Base-by-base conservation (phyloP, 2,888 invertebrate species). In the Tenthredo notha region DNA sequence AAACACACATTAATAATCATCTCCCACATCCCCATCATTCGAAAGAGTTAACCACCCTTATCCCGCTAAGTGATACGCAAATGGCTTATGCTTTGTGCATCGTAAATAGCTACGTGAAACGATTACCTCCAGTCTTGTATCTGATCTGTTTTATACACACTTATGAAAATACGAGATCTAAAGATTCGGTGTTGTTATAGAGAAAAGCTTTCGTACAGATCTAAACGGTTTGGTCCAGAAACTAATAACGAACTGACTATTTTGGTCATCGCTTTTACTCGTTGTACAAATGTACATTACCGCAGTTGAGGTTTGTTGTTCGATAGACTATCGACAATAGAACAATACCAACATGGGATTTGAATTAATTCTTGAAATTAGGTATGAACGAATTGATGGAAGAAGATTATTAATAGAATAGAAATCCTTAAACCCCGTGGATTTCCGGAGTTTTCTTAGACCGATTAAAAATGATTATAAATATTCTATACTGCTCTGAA, bases 191-290 rank as follows among this genome's bases (percentile, higher is more conserved):
- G 77, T 54, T 77, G 50, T 77, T 77, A 54, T 3, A 54, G 29
- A 77, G 54, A 77, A 54, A n/a, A 77, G 25, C 54, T 77, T 54
- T 15, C 15, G 47, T 25, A 21, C 29, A 12, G 67, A 67, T 7
- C 25, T 9, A 54, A n/a, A 18, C 50, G 25, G 50, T 7, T 77
- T 54, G 54, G 10, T 77, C 77, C 54, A 54, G 50, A 77, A 77
- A 77, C 77, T 54, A 77, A 77, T 77, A 77, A 54, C 77, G 77
- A 77, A 54, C 77, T 29, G 18, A 54, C 33, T 77, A 29, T 54
- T 75, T n/a, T 77, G 50, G 77, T 50, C 54, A 77, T 77, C 54
- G 77, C 29, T 54, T 77, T 77, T 77, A 77, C 77, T 29, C 29
- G 18, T 33, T 77, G 77, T 77, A 54, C 77, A 77, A 77, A 77